Conservation (phyloP, 2,113 vertebrate genomes). For the Eidolon helvum region DNA sequence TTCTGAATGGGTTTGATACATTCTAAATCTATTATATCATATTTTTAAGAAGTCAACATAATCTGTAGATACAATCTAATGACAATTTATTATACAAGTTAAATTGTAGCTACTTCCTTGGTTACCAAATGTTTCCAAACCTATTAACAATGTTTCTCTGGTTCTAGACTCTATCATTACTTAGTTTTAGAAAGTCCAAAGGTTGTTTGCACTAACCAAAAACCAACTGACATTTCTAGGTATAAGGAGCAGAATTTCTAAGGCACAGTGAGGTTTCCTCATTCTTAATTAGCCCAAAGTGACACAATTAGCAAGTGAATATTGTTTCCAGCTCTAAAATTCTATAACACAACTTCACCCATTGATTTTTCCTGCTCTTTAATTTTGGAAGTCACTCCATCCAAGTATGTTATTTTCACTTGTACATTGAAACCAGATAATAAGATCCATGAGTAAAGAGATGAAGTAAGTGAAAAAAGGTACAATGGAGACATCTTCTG, state of each 20-base stretch:
- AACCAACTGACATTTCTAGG: neutral
- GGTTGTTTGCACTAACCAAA: neutral
- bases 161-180: neutral
- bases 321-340: neutral
- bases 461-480: neutral
- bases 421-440: neutral
- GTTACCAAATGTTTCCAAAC: slow-evolving; percentile 1
- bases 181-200: neutral
- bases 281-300: neutral
- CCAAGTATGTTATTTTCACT: neutral
- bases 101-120: neutral
- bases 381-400: neutral
- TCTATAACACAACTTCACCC: neutral
- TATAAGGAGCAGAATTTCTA: neutral
- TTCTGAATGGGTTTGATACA: neutral
- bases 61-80: neutral
- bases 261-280: neutral
- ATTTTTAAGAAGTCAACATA: neutral
- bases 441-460: neutral
- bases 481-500: neutral
- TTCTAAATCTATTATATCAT: neutral
- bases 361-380: neutral
- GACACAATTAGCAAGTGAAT: neutral
- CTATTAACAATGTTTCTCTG: neutral
- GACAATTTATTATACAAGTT: neutral